phyloP scores from a whole-genome alignment of 2,888 invertebrate genomes.

The Mesorhabditis belari region DNA sequence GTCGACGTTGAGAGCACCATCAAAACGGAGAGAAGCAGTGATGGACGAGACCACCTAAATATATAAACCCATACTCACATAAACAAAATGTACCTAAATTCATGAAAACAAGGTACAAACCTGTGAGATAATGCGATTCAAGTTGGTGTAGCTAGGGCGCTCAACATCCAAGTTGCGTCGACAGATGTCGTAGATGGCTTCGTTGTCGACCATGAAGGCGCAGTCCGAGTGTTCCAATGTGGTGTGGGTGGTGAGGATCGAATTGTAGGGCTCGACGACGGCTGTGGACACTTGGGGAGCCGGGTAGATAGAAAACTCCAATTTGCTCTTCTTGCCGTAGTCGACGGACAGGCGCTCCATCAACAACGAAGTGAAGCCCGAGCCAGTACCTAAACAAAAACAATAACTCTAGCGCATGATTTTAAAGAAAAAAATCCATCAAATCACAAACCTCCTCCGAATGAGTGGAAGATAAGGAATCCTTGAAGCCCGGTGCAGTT shows the following conservation, averaged over 20 bases:
- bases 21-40: constrained; percentile 84
- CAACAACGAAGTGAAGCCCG: constrained; percentile 77
- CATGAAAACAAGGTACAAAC: constrained; percentile 50
- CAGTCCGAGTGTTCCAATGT: constrained; percentile 59
- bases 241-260: constrained; percentile 87
- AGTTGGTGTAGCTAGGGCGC: constrained; percentile 74
- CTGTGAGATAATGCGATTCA: constrained; percentile 83
- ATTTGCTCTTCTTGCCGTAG: constrained; percentile 77
- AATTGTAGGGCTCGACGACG: constrained; percentile 81
- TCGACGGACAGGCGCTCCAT: constrained; percentile 78
- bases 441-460: constrained; percentile 27
- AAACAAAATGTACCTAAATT: background rate
- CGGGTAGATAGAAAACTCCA: constrained; percentile 81
- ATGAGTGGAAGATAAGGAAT: constrained; percentile 66
- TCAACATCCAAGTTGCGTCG: constrained; percentile 65
- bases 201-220: constrained; percentile 60
- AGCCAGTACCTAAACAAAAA: constrained; percentile 65
- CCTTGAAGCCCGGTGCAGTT: constrained; percentile 67
- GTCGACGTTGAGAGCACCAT: constrained; percentile 80
- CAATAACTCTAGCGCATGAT: background rate
- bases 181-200: constrained; percentile 82
- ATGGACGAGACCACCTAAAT: constrained; percentile 74
- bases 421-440: too few relatives aligned
- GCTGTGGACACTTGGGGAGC: constrained; percentile 67
- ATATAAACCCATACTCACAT: background rate